Evolutionary conservation across 2,888 invertebrate species (phyloP).

Genomic region (Drosophila eohydei): DNA sequence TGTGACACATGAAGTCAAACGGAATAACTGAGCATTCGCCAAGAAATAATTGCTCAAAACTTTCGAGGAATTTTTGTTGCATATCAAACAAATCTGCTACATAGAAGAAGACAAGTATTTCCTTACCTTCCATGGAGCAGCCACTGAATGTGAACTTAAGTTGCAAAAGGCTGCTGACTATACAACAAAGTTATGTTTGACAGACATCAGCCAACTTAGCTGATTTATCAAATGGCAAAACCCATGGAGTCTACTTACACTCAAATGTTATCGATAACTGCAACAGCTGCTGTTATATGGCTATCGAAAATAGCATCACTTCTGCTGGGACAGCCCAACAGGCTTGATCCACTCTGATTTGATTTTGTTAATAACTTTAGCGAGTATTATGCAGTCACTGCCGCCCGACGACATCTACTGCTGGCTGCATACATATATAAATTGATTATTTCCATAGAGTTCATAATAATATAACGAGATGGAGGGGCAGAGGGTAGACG

Average conservation of each 20-base stretch:
- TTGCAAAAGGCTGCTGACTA: too few relatives aligned
- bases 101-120: too few relatives aligned
- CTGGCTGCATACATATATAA: constrained; percentile 1
- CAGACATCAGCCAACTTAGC: too few relatives aligned
- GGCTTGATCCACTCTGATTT: background rate
- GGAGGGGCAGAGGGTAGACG: background rate
- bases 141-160: too few relatives aligned
- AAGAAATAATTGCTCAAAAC: background rate
- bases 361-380: background rate
- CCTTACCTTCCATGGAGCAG: too few relatives aligned
- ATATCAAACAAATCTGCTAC: too few relatives aligned
- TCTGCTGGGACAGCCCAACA: background rate
- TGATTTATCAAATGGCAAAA: too few relatives aligned
- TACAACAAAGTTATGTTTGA: too few relatives aligned
- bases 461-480: constrained; percentile 3
- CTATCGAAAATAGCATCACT: background rate
- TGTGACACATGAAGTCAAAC: background rate
- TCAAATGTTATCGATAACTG: background rate
- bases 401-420: background rate
- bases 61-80: background rate
- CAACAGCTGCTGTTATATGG: background rate
- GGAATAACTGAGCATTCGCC: background rate
- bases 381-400: background rate
- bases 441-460: constrained; percentile 12
- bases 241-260: background rate